These are phyloP conservation scores for Calliphora vomitoria DNA, from an alignment of 2,888 invertebrate genomes.

Conservation along the genomic window DNA sequence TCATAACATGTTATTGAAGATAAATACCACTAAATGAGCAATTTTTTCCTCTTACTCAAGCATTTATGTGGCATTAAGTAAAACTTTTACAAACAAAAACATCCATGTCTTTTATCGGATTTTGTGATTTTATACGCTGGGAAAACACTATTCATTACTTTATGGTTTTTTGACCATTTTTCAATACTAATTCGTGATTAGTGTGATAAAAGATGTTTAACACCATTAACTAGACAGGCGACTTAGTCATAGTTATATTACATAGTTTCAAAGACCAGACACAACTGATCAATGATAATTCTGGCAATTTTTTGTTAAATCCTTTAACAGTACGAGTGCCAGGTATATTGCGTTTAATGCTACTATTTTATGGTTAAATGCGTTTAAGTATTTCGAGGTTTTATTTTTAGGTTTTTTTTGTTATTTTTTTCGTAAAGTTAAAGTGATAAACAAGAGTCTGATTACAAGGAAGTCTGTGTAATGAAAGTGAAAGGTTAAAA, in stretches of 20 bases:
- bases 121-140: constrained; percentile 48
- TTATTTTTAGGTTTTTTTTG: constrained; percentile 23
- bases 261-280: constrained; percentile 54
- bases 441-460: constrained; percentile 67
- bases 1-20: neutral
- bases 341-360: constrained; percentile 65
- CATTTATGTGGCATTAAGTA: neutral
- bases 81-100: neutral
- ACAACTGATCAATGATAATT: constrained; percentile 71
- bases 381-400: constrained; percentile 52
- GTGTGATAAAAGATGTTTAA: constrained; percentile 65
- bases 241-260: constrained; percentile 65
- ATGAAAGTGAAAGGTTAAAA: constrained; percentile 77
- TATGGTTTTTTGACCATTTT: constrained; percentile 47
- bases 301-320: neutral
- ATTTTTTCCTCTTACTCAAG: neutral
- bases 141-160: constrained; percentile 45
- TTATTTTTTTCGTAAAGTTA: neutral
- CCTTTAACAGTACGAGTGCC: neutral
- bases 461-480: constrained; percentile 72
- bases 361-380: constrained; percentile 69
- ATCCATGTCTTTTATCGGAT: constrained; percentile 42
- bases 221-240: constrained; percentile 64
- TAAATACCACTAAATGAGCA: neutral
- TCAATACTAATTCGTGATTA: constrained; percentile 62